These are phyloP conservation scores for Phyllotis vaccarum DNA, from an alignment of 2,797 vertebrate genomes.

Conservation along the genomic window DNA sequence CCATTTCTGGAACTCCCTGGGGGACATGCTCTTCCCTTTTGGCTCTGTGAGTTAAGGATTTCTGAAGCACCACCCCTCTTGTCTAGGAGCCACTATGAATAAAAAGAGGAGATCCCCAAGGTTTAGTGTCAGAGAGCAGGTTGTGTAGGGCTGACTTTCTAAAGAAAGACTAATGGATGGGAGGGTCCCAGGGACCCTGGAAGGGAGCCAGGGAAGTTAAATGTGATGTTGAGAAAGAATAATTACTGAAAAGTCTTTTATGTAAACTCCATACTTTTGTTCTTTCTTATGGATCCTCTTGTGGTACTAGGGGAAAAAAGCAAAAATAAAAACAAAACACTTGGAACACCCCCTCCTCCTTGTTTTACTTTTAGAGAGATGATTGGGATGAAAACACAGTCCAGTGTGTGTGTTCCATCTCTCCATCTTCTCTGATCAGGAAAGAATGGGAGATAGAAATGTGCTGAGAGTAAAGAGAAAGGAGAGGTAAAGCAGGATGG, in stretches of 20 bases:
- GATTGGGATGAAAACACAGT: background rate
- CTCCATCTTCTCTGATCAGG: background rate
- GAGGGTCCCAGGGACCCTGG: background rate
- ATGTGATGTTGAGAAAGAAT: conserved; percentile 56
- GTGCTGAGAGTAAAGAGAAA: background rate
- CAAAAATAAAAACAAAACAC: background rate
- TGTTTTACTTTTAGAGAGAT: background rate
- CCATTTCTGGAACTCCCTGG: background rate
- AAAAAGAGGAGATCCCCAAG: background rate
- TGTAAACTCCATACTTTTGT: conserved; percentile 27
- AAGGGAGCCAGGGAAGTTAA: conserved; percentile 36
- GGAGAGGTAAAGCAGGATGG: background rate
- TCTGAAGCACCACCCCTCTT: background rate
- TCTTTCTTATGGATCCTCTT: background rate
- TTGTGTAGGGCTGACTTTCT: background rate
- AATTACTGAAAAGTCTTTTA: conserved; percentile 55
- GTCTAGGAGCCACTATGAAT: background rate
- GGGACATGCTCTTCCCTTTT: background rate
- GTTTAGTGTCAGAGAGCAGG: background rate
- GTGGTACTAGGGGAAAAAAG: background rate
- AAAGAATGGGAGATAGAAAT: background rate
- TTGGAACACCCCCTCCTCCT: background rate
- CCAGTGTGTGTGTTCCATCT: background rate
- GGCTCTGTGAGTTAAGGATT: background rate
- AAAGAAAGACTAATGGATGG: conserved; percentile 3